Percentiles rank a stretch among this genome's conserved stretches.
phyloP scores from a whole-genome alignment of 2,113 vertebrate genomes.

The Daubentonia madagascariensis region DNA sequence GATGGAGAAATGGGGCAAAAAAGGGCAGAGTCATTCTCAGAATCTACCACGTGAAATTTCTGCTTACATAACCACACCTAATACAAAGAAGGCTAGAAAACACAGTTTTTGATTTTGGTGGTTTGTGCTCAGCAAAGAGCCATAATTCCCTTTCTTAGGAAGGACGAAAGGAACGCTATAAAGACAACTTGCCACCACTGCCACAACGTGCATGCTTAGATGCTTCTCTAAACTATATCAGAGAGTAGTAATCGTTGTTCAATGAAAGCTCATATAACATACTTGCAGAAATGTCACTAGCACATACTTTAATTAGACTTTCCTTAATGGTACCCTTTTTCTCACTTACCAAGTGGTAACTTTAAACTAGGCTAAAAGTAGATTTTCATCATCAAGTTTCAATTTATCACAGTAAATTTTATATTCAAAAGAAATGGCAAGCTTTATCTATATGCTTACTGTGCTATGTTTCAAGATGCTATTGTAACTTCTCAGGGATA shows the following conservation, averaged over 20 bases:
- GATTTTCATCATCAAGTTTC: neutral
- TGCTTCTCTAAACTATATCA: neutral
- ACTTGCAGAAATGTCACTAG: neutral
- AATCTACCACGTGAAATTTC: neutral
- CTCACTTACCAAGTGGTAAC: neutral
- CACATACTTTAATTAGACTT: neutral
- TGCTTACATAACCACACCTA: neutral
- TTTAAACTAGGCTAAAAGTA: neutral
- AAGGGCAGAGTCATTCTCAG: neutral
- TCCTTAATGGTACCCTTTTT: neutral
- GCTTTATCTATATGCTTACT: neutral
- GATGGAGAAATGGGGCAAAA: neutral
- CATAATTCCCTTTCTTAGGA: neutral
- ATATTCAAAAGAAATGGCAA: neutral
- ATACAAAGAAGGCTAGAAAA: neutral
- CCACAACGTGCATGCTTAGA: no score
- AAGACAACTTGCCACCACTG: neutral
- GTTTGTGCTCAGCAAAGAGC: neutral
- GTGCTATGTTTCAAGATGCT: neutral
- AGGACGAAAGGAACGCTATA: neutral
- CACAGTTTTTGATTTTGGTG: neutral
- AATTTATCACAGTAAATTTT: neutral
- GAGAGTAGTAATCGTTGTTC: neutral
- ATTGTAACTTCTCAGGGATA: neutral
- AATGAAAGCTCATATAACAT: neutral